Percentiles rank a stretch among this genome's conserved stretches.
These are phyloP conservation scores for Notolabrus celidotus DNA, from an alignment of 2,797 vertebrate species.

Conservation along the genomic window DNA sequence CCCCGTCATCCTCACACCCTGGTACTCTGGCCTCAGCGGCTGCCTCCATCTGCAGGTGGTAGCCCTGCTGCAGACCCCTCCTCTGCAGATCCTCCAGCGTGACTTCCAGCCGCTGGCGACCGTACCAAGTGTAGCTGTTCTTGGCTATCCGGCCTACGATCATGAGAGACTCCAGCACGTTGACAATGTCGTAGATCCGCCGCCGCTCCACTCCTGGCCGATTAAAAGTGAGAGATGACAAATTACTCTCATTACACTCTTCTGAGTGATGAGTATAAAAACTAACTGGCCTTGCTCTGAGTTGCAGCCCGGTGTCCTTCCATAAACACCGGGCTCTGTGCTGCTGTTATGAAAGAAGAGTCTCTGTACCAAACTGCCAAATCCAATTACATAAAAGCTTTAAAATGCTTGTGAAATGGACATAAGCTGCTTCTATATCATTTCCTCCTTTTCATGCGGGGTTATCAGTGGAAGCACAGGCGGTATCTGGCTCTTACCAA, in stretches of 20 bases:
- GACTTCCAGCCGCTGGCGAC: conserved; percentile 85
- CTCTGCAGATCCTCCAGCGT: conserved; percentile 89
- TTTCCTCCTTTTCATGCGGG: background rate
- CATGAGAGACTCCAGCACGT: conserved; percentile 93
- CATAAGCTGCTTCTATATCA: conserved; percentile 23
- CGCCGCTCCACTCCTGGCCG: conserved; percentile 91
- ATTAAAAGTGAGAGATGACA: background rate
- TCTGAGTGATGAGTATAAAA: background rate
- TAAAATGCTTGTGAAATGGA: conserved; percentile 21
- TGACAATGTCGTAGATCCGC: conserved; percentile 96
- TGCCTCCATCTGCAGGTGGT: conserved; percentile 89
- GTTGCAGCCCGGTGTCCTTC: background rate
- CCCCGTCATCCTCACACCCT: conserved; percentile 72
- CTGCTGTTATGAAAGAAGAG: background rate
- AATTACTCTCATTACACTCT: background rate
- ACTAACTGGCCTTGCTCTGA: background rate
- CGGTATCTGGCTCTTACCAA: conserved; percentile 82
- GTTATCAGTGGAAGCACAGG: conserved; percentile 13
- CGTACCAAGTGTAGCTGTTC: conserved; percentile 95
- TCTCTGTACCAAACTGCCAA: conserved; percentile 30
- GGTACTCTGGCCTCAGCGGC: conserved; percentile 56
- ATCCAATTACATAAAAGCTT: conserved; percentile 11
- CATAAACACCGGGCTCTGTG: background rate
- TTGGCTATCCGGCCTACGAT: conserved; percentile 94
- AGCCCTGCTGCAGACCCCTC: conserved; percentile 88